Evolutionary conservation across 2,797 vertebrate genomes (phyloP).

Genomic region (Phoeniculus purpureus): DNA sequence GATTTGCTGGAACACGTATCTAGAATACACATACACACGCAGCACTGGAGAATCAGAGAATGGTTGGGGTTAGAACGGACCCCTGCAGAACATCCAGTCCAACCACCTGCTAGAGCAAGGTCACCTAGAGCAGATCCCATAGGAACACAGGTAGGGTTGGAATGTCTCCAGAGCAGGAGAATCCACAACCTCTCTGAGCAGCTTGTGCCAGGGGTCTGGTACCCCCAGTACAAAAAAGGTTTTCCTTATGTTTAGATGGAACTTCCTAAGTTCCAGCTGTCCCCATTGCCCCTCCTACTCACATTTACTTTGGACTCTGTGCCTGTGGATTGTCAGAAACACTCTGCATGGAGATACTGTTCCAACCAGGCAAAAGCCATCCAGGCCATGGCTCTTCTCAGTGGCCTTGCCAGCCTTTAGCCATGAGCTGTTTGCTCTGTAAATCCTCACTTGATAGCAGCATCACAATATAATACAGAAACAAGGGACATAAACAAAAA

Average conservation of each 20-base stretch:
- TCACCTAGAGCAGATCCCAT: no score
- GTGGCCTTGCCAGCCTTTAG: neutral
- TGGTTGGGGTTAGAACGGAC: no score
- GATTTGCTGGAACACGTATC: neutral
- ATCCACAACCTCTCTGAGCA: no score
- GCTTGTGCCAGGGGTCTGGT: no score
- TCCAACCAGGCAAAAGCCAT: neutral
- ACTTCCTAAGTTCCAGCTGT: no score
- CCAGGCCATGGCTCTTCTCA: neutral
- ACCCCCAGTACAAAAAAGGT: no score
- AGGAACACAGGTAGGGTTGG: no score
- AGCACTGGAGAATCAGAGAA: no score
- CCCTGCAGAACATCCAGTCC: no score
- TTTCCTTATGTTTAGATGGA: no score
- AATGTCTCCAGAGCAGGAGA: no score
- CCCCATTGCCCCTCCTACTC: neutral
- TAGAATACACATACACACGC: neutral
- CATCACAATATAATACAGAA: neutral
- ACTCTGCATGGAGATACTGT: fast-evolving
- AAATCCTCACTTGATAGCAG: neutral
- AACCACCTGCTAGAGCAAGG: no score
- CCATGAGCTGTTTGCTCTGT: neutral
- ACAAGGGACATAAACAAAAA: neutral
- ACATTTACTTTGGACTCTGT: neutral
- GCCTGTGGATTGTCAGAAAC: neutral